Evolutionary conservation across 2,797 vertebrate species (phyloP), one percentile per base, ranked within the genome.

Genomic region (Choloepus didactylus): DNA sequence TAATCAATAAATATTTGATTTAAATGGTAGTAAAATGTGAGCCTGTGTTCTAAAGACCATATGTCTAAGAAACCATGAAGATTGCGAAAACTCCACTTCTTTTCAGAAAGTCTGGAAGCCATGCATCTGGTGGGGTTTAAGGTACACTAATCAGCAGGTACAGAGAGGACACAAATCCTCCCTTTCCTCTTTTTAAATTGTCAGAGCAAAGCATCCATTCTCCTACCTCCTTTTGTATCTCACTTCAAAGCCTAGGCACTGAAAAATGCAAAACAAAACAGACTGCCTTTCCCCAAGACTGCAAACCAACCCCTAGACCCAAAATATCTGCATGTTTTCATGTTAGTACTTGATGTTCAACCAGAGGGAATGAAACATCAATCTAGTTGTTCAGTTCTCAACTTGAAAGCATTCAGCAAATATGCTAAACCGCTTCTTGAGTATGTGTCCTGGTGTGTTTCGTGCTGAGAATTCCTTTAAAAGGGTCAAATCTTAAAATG

Each of bases 401-500:
- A 88, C 75, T 49, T 95, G 49, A 95, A 66, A 77, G 29, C 85
- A 93, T 69, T 73, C 67, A 77, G 76, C 67, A 96, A 44, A 89
- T 18, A 60, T 85, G 85, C 72, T 90, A 79, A 93, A 93, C 94
- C 85, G 82, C 38, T 95, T 94, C 86, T 81, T 60, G 10, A 95
- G 38, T 66, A 64, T 91, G 77, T 85, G 41, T 75, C 87, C 2
- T 91, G 80, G 56, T 93, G 31, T 93, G 21, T 35, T 35, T 88
- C 87, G 41, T 59, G 62, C 72, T 89, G 85, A 94, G 81, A 94
- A 95, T 89, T n/a, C 67, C 73, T 95, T 95, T 85, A 67, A 93
- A 95, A 92, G 70, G 21, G 12, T 80, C 46, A 56, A 72, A 6
- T 49, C 60, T 89, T 94, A 19, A 81, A 89, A 95, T 89, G 35